Percentiles rank a stretch among this genome's conserved stretches.
phyloP scores from a whole-genome alignment of 2,888 invertebrate genomes.

The Axea sp. region DNA sequence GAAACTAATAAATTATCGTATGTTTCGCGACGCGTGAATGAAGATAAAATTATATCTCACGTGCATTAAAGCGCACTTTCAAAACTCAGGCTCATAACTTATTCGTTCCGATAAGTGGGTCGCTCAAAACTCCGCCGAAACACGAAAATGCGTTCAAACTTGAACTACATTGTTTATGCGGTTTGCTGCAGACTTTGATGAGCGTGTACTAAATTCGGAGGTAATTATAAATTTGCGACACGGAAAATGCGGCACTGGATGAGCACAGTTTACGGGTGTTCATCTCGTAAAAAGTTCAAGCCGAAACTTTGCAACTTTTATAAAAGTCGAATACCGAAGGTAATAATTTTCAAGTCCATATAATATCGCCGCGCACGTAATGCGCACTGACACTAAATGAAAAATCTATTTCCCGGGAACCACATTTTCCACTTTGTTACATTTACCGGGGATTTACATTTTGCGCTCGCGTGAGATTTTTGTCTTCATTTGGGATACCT shows the following conservation, averaged over 20 bases:
- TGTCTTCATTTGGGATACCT: conserved; percentile 44
- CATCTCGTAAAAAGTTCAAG: conserved; percentile 23
- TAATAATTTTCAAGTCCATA: conserved; percentile 39
- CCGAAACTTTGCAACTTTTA: conserved; percentile 34
- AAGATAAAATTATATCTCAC: conserved; percentile 37
- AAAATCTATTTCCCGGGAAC: conserved; percentile 45
- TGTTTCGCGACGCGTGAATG: conserved; percentile 31
- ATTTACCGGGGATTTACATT: conserved; percentile 37
- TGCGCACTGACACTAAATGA: conserved; percentile 37
- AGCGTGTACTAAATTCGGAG: conserved; percentile 17
- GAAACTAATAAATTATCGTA: conserved; percentile 27
- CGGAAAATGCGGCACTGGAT: conserved; percentile 36
- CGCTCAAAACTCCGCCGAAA: conserved; percentile 29
- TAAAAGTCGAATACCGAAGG: conserved; percentile 31
- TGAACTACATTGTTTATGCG: conserved; percentile 10
- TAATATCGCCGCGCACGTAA: conserved; percentile 21
- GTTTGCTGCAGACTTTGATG: conserved; percentile 29
- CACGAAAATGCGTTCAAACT: conserved; percentile 21
- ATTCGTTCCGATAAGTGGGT: conserved; percentile 40
- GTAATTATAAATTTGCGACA: conserved; percentile 41
- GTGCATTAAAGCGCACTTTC: conserved; percentile 20
- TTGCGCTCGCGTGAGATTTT: conserved; percentile 27
- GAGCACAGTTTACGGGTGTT: conserved; percentile 13
- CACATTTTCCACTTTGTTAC: conserved; percentile 49
- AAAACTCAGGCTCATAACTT: conserved; percentile 32